Percentiles rank a stretch among this genome's conserved stretches.
phyloP scores from a whole-genome alignment of 2,113 vertebrate species.

The Apistogramma diplotaenia region DNA sequence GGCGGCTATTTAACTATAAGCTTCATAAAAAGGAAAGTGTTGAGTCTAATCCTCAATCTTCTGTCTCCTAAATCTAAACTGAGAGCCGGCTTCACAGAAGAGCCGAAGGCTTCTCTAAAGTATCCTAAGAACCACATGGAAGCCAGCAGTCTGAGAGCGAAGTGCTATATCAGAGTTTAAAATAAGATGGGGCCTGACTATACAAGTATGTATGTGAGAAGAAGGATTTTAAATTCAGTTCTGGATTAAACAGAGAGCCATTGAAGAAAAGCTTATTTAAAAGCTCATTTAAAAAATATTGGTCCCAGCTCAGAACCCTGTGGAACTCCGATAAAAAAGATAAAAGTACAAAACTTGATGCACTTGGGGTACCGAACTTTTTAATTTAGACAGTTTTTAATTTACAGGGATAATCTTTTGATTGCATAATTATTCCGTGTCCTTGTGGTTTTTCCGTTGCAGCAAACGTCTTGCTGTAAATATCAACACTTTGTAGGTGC shows the following conservation, averaged over 20 bases:
- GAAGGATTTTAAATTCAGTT: too few relatives aligned
- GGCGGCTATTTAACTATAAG: neutral
- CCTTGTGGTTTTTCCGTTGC: neutral
- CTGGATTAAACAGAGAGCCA: too few relatives aligned
- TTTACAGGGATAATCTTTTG: neutral
- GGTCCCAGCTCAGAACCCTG: neutral
- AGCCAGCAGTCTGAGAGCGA: neutral
- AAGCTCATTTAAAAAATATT: neutral
- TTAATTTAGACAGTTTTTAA: neutral
- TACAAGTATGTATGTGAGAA: too few relatives aligned
- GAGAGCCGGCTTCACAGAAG: neutral
- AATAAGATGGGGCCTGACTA: too few relatives aligned
- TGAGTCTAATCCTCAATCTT: neutral
- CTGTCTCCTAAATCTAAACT: neutral
- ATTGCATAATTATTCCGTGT: constrained; percentile 22
- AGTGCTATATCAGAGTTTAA: too few relatives aligned
- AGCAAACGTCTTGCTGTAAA: constrained; percentile 14
- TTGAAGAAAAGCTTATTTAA: too few relatives aligned
- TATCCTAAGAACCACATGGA: neutral
- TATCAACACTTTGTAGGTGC: constrained; percentile 21
- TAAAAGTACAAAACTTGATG: neutral
- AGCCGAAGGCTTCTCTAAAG: neutral
- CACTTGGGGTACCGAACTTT: neutral
- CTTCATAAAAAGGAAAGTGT: fast-evolving
- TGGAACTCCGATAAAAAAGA: neutral